Evolutionary conservation across 2,888 invertebrate species (phyloP).

Genomic region (Lomographa bimaculata): DNA sequence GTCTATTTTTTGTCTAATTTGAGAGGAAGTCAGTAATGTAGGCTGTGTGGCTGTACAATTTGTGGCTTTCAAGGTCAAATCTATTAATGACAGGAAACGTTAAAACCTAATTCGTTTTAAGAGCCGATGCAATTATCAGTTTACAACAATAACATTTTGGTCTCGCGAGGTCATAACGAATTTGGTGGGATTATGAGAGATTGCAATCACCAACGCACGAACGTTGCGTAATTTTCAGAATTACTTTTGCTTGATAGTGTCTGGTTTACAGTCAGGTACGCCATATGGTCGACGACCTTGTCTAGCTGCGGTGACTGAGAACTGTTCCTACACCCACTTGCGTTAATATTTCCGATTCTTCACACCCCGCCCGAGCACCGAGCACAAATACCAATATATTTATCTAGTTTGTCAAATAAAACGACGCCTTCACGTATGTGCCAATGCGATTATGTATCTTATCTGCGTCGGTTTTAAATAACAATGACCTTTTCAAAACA

Average conservation of each 20-base stretch:
- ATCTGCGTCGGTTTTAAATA: conserved; percentile 41
- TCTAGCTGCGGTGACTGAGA: conserved; percentile 52
- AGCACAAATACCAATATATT: conserved; percentile 25
- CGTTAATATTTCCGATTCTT: conserved; percentile 53
- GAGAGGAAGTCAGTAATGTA: conserved; percentile 47
- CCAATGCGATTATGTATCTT: conserved; percentile 38
- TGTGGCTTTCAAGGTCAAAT: conserved; percentile 47
- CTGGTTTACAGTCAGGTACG: conserved; percentile 49
- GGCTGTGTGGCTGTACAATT: no score
- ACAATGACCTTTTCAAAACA: conserved; percentile 43
- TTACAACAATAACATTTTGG: conserved; percentile 27
- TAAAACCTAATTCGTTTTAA: conserved; percentile 16
- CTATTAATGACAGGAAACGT: conserved; percentile 49
- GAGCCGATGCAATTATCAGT: conserved; percentile 25
- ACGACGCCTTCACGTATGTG: conserved; percentile 29
- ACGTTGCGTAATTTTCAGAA: conserved; percentile 46
- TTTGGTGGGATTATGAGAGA: conserved; percentile 38
- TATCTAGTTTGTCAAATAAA: conserved; percentile 30
- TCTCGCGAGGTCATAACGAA: conserved; percentile 33
- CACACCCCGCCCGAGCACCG: conserved; percentile 32
- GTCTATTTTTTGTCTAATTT: conserved; percentile 41
- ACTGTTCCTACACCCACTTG: conserved; percentile 60
- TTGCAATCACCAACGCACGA: conserved; percentile 33
- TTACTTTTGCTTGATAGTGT: conserved; percentile 38
- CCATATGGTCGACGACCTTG: conserved; percentile 76